Conservation (phyloP, 2,113 vertebrate genomes). For the Eudorcas thomsonii region DNA sequence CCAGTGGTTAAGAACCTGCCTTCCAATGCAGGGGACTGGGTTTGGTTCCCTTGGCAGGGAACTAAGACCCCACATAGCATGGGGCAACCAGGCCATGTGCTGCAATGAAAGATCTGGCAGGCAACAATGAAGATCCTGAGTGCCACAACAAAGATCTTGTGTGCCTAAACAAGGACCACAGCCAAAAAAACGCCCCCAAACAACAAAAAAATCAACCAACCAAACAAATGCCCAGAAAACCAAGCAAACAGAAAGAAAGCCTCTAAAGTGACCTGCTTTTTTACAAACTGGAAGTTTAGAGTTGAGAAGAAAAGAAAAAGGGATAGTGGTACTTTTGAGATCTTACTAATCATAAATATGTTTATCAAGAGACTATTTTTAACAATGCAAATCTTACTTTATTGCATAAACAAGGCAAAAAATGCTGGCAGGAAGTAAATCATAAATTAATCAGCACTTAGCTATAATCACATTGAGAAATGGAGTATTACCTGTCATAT, state of each 20-base stretch:
- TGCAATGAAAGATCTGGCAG: not conserved
- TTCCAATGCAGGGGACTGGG: not conserved
- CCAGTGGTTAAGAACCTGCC: not conserved
- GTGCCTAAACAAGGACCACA: not conserved
- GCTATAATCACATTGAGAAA: not conserved
- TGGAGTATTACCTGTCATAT: not conserved
- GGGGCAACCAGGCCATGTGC: not conserved
- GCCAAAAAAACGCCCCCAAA: rapidly evolving
- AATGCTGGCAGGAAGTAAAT: not conserved
- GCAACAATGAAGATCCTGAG: not conserved
- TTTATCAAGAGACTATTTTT: not conserved
- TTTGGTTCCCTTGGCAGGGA: not conserved
- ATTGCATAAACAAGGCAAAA: not conserved
- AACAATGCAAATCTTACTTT: not conserved
- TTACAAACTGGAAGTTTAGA: not conserved
- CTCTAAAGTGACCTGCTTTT: not conserved
- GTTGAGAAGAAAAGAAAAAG: not conserved
- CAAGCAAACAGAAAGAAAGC: not conserved
- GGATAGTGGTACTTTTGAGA: not conserved
- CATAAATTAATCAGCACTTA: not conserved
- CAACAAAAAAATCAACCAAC: not conserved
- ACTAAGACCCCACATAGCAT: not conserved
- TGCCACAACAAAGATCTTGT: not conserved
- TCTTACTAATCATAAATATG: not conserved
- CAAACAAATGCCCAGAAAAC: not conserved